Percentiles rank a stretch among this genome's conserved stretches.
These are phyloP conservation scores for Melitaea athalia DNA, from an alignment of 2,888 invertebrate genomes.

Conservation along the genomic window DNA sequence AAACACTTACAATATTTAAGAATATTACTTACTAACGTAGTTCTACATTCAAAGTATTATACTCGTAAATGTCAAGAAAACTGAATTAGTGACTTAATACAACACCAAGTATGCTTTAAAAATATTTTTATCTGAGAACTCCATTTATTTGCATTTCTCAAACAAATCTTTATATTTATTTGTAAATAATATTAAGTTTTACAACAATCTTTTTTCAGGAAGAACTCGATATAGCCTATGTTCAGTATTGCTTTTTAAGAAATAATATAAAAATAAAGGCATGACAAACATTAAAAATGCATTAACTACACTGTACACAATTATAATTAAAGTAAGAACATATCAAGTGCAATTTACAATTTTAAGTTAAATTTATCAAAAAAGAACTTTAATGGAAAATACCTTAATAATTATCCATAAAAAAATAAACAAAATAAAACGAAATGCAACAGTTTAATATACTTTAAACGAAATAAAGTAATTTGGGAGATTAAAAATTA, in stretches of 20 bases:
- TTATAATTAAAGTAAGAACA: background rate
- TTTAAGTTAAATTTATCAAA: background rate
- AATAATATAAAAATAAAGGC: background rate
- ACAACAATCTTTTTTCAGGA: background rate
- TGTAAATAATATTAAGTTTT: background rate
- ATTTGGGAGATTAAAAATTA: no score
- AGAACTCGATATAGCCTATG: background rate
- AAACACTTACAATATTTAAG: background rate
- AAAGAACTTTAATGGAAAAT: background rate
- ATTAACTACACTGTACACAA: background rate
- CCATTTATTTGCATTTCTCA: background rate
- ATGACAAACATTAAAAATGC: background rate
- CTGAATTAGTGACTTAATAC: background rate
- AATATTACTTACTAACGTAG: background rate
- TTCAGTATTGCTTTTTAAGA: background rate
- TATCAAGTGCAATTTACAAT: background rate
- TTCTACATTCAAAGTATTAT: background rate
- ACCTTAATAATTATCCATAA: no score
- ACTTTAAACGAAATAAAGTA: no score
- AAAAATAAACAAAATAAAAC: constrained; percentile 1
- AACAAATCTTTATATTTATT: no score
- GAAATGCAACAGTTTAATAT: background rate
- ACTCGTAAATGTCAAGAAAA: constrained; percentile 2
- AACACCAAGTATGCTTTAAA: background rate
- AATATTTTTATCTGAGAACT: background rate